Evolutionary conservation across 2,113 vertebrate genomes (phyloP), one percentile per base, ranked within the genome.

Genomic region (Diadophis punctatus): DNA sequence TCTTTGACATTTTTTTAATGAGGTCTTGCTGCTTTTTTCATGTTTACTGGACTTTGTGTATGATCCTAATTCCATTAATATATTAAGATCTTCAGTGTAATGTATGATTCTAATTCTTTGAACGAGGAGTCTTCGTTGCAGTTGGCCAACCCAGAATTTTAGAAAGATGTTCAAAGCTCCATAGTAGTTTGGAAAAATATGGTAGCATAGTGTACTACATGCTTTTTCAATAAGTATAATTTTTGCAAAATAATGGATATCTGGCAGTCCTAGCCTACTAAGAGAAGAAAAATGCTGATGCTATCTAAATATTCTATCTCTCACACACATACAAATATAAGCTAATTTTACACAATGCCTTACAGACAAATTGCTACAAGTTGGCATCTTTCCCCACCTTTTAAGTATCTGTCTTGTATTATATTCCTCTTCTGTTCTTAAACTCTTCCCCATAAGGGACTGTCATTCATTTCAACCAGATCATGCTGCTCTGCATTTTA

Each of bases 371-470:
- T 20, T 27, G 55, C 80, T 63, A 88, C 43, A 51, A 86, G n/a
- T 55, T 39, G 43, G 34, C 52, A 88, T 89, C 34, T 80, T 80
- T 53, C 39, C 53, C 12, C 46, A 52, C 48, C 27, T 90, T 86
- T 58, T 30, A 92, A 92, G 18, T 86, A 39, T 80, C 16, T 39
- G 14, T 80, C 34, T 80, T 80, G 34, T 80, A 80, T 39, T 39
- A 39, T 39, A 39, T 80, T 80, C 68, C 16, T 22, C 34, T 80
- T 52, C 30, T 86, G 22, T 51, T 89, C 68, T 58, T 86, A 48
- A 89, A 90, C 68, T 60, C 88, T 55, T 92, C 89, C 87, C 68
- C 87, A 92, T 60, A 85, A 93, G 88, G 88, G 80, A 63, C 74
- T 39, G 55, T 43, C 68, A 27, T 86, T 90, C 53, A 43, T 92